A percentile compares a stretch with the other conserved stretches of the same genome.
Conservation (phyloP, 2,797 vertebrate species). For the Poecile montanus region DNA sequence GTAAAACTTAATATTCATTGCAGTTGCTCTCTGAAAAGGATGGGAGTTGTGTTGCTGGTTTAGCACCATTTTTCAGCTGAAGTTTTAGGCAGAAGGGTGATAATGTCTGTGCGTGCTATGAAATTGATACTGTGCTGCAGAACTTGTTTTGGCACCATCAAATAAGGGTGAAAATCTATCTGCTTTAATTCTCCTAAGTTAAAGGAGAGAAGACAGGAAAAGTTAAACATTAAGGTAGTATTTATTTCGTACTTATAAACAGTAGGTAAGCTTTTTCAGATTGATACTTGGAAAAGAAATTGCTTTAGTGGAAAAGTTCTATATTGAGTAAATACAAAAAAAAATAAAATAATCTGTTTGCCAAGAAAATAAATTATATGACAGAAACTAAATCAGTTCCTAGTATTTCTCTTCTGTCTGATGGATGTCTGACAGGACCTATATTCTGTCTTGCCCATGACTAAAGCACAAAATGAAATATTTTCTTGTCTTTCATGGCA, state of each 20-base stretch:
- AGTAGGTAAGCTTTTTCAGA: not conserved
- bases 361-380: not conserved
- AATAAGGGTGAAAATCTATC: not conserved
- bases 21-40: not conserved
- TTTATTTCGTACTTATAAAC: not conserved
- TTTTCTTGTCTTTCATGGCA: not conserved
- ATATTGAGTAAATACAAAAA: not conserved
- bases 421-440: not conserved
- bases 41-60: not conserved
- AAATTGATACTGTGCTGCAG: not conserved
- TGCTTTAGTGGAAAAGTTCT: not conserved
- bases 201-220: not conserved
- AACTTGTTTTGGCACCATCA: not conserved
- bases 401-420: not conserved
- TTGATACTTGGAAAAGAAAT: not conserved
- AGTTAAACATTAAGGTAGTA: not conserved
- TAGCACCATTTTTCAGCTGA: not conserved
- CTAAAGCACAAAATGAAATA: not conserved
- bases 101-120: fast-evolving
- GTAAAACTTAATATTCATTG: not conserved
- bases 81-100: not conserved
- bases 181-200: not conserved
- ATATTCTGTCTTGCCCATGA: not conserved
- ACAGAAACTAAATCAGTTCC: not conserved
- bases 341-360: not conserved